These are phyloP conservation scores for Festucalex cinctus DNA, from an alignment of 2,113 vertebrate genomes.

Conservation along the genomic window DNA sequence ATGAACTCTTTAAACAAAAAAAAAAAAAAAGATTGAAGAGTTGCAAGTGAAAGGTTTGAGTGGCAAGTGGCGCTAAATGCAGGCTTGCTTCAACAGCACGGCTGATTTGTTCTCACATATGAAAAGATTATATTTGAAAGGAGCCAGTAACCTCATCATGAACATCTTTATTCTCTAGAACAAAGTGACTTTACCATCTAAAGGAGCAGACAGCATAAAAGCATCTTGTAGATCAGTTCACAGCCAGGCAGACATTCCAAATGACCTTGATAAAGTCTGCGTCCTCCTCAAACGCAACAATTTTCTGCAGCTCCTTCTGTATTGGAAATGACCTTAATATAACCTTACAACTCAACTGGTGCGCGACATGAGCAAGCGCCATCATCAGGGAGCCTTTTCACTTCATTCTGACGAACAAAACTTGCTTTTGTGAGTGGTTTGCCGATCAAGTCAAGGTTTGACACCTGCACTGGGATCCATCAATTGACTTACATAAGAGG, in stretches of 20 bases:
- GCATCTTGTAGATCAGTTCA: neutral
- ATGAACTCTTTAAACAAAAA: neutral
- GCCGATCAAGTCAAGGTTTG: neutral
- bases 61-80: neutral
- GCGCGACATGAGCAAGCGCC: neutral
- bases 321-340: neutral
- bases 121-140: constrained; percentile 3
- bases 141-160: neutral
- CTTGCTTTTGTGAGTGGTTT: neutral
- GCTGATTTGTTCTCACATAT: neutral
- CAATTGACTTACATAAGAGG: neutral
- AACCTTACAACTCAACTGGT: neutral
- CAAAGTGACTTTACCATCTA: constrained; percentile 1
- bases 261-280: constrained; percentile 1
- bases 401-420: neutral
- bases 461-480: neutral
- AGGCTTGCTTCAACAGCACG: neutral
- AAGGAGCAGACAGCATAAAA: neutral
- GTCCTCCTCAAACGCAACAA: neutral
- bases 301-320: neutral
- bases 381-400: neutral
- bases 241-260: constrained; percentile 1
- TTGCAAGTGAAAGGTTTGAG: neutral
- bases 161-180: constrained; percentile 13
- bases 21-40: neutral